phyloP scores from a whole-genome alignment of 2,113 vertebrate species.

The Otolemur garnettii region DNA sequence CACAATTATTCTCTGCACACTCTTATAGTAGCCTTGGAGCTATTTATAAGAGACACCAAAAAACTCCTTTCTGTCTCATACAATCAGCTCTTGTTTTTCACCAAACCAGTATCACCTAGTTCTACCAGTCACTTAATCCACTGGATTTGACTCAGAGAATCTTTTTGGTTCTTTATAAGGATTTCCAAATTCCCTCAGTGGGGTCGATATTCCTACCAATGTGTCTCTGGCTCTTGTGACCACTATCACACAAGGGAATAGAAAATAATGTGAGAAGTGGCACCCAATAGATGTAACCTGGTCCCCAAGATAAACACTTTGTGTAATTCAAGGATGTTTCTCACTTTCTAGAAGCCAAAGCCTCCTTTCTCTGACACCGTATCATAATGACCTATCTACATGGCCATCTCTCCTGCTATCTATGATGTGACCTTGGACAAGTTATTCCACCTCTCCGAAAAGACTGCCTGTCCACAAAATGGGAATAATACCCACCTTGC shows the following conservation, averaged over 20 bases:
- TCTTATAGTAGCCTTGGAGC: not conserved
- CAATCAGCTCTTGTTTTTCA: constrained; percentile 24
- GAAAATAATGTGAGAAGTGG: not conserved
- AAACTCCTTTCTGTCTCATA: not conserved
- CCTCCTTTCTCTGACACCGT: not conserved
- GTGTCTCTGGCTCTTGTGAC: constrained; percentile 7
- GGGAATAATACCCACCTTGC: not conserved
- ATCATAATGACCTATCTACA: not conserved
- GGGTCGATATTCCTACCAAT: constrained; percentile 26
- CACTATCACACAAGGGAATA: not conserved
- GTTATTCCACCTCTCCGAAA: not conserved
- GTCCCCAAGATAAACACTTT: not conserved
- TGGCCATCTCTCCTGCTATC: not conserved
- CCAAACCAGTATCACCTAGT: not conserved
- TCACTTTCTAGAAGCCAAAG: constrained; percentile 23
- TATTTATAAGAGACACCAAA: not conserved
- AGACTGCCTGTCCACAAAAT: not conserved
- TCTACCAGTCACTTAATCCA: not conserved
- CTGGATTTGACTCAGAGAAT: not conserved
- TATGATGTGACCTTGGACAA: not conserved
- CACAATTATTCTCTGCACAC: not conserved
- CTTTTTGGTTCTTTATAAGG: constrained; percentile 11
- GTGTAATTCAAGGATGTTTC: not conserved
- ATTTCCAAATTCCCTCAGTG: not conserved
- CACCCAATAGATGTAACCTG: constrained; percentile 1